These are phyloP conservation scores for Poicephalus gulielmi DNA, from an alignment of 2,113 vertebrate species.

Conservation along the genomic window DNA sequence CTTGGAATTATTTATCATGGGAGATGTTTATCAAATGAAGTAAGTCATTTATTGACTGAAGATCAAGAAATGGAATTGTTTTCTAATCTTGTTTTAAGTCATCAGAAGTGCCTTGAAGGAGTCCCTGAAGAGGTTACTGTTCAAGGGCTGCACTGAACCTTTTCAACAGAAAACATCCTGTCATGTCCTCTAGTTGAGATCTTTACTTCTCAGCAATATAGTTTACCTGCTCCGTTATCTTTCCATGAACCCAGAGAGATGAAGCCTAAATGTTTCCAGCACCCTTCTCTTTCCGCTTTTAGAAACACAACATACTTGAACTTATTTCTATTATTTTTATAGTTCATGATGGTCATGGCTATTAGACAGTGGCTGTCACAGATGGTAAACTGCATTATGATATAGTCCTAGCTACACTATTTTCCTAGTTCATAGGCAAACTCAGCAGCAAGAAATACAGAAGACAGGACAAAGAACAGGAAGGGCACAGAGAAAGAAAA, in stretches of 20 bases:
- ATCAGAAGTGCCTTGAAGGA: neutral
- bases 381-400: neutral
- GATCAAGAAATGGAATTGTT: neutral
- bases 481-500: slow-evolving; percentile 28
- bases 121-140: neutral
- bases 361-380: neutral
- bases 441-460: slow-evolving; percentile 1
- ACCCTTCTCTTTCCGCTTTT: neutral
- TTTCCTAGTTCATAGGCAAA: neutral
- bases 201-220: neutral
- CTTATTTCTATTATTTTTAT: neutral
- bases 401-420: neutral
- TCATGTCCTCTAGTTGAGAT: neutral
- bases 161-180: neutral
- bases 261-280: neutral
- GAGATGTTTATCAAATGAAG: neutral
- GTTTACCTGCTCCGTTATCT: neutral
- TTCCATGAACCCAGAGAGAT: neutral
- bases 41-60: neutral
- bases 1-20: neutral
- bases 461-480: slow-evolving; percentile 1
- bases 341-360: neutral
- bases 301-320: neutral
- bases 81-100: neutral
- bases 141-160: neutral